Evolutionary conservation across 2,888 invertebrate genomes (phyloP).

Genomic region (Drosophila seclusa): DNA sequence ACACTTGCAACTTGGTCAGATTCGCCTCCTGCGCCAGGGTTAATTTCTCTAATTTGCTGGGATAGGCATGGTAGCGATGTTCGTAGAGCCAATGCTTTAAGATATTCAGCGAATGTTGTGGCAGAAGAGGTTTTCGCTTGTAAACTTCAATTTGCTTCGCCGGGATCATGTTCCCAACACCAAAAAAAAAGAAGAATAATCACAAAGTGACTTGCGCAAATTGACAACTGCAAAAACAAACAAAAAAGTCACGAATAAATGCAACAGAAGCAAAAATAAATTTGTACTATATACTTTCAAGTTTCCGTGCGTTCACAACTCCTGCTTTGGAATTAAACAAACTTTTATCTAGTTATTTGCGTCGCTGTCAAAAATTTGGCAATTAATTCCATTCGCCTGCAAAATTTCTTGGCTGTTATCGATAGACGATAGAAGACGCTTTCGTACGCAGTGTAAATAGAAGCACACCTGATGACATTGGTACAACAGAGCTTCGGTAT

Average conservation of each 20-base stretch:
- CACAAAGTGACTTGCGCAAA: slow-evolving; percentile 26
- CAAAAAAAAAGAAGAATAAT: slow-evolving; percentile 16
- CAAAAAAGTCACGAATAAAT: slow-evolving; percentile 19
- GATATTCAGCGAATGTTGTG: slow-evolving; percentile 96
- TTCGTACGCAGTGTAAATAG: not conserved
- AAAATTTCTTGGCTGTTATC: slow-evolving; percentile 11
- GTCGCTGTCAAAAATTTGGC: slow-evolving; percentile 26
- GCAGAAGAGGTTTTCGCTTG: slow-evolving; percentile 94
- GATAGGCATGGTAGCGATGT: slow-evolving; percentile 97
- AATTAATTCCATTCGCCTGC: slow-evolving; percentile 2
- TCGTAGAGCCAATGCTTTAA: slow-evolving; percentile 96
- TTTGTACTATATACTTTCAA: slow-evolving; percentile 9
- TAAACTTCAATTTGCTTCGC: slow-evolving; percentile 82
- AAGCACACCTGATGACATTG: slow-evolving; percentile 46
- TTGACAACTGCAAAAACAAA: not conserved
- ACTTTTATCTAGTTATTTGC: slow-evolving; percentile 50
- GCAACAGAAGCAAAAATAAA: slow-evolving; percentile 9
- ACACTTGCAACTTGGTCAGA: slow-evolving; percentile 94
- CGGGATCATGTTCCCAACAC: slow-evolving; percentile 58
- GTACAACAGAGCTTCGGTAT: slow-evolving; percentile 22
- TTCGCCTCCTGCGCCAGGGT: slow-evolving; percentile 94
- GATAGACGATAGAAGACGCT: not conserved
- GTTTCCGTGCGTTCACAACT: slow-evolving; percentile 57
- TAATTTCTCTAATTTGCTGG: slow-evolving; percentile 95
- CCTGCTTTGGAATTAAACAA: slow-evolving; percentile 63